phyloP scores from a whole-genome alignment of 2,113 vertebrate species.

The Nerophis ophidion region DNA sequence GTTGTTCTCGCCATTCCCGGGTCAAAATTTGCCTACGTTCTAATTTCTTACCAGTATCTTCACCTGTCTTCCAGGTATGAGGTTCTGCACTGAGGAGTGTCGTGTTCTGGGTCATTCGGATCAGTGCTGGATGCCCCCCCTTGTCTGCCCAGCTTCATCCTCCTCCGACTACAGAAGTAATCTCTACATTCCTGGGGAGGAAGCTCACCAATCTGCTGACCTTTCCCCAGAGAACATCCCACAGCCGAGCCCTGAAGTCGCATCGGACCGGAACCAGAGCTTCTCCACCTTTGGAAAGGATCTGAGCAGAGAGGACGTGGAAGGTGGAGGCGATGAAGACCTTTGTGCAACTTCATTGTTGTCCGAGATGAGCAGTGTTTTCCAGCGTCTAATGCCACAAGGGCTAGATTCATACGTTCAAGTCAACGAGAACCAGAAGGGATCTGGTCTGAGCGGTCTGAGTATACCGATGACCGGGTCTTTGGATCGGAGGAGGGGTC shows the following conservation, averaged over 20 bases:
- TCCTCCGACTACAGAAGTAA: slow-evolving; percentile 90
- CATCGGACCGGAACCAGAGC: slow-evolving; percentile 80
- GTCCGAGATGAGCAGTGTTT: slow-evolving; percentile 94
- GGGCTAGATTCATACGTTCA: slow-evolving; percentile 81
- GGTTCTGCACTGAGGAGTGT: slow-evolving; percentile 93
- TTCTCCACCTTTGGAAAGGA: slow-evolving; percentile 97
- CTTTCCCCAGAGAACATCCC: slow-evolving; percentile 78
- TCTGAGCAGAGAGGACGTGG: slow-evolving; percentile 45
- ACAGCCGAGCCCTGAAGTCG: slow-evolving; percentile 62
- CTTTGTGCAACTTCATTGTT: slow-evolving; percentile 79
- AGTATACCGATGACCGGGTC: slow-evolving; percentile 70
- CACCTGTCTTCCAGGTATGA: slow-evolving; percentile 76
- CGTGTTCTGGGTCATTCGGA: slow-evolving; percentile 92
- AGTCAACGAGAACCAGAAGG: slow-evolving; percentile 75
- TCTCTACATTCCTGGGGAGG: slow-evolving; percentile 93
- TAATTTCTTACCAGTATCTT: slow-evolving; percentile 1
- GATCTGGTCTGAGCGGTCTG: slow-evolving; percentile 58
- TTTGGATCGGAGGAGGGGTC: slow-evolving; percentile 83
- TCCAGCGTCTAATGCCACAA: slow-evolving; percentile 89
- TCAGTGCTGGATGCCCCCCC: slow-evolving; percentile 96
- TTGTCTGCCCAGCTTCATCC: slow-evolving; percentile 79
- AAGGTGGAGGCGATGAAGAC: slow-evolving; percentile 56
- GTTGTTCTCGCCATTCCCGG: no score
- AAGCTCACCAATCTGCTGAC: slow-evolving; percentile 71
- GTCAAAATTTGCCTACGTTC: not conserved